Conservation (phyloP, 2,888 invertebrate genomes). For the Acleris laterana region DNA sequence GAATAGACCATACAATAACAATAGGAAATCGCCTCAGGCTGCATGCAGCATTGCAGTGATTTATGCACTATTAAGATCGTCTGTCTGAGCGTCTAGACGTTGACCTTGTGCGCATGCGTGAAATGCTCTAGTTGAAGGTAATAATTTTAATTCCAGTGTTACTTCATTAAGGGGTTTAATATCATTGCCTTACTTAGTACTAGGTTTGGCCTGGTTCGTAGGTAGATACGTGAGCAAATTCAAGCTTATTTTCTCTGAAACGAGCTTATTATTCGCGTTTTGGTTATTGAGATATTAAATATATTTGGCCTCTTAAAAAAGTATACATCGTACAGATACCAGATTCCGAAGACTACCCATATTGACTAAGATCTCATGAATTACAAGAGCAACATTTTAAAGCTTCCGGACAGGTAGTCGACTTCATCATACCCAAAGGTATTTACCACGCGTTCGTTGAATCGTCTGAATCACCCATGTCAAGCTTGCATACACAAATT, state of each 20-base stretch:
- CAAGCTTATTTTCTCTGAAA: no score
- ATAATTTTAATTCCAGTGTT: not conserved
- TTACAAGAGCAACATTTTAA: not conserved
- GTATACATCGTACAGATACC: no score
- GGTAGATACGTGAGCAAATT: not conserved
- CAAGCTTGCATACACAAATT: not conserved
- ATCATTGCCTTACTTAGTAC: no score
- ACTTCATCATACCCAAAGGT: constrained; percentile 2
- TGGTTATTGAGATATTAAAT: no score
- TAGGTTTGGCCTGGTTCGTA: no score
- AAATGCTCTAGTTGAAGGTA: constrained; percentile 7
- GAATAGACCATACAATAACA: constrained; percentile 1
- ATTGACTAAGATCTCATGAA: not conserved
- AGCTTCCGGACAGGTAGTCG: not conserved
- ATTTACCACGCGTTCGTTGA: not conserved
- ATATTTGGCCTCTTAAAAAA: no score
- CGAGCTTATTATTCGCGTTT: no score
- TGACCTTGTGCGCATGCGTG: constrained; percentile 10
- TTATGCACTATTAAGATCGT: constrained; percentile 26
- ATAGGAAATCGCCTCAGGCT: constrained; percentile 23
- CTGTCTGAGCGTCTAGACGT: constrained; percentile 23
- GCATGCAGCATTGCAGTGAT: constrained; percentile 11
- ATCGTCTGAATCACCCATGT: constrained; percentile 2
- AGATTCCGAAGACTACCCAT: no score
- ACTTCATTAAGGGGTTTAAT: no score